Evolutionary conservation across 1,140 invertebrate genomes (phyloP), one percentile per base, ranked within the genome.

Genomic region (Lasioglossum baleicum): DNA sequence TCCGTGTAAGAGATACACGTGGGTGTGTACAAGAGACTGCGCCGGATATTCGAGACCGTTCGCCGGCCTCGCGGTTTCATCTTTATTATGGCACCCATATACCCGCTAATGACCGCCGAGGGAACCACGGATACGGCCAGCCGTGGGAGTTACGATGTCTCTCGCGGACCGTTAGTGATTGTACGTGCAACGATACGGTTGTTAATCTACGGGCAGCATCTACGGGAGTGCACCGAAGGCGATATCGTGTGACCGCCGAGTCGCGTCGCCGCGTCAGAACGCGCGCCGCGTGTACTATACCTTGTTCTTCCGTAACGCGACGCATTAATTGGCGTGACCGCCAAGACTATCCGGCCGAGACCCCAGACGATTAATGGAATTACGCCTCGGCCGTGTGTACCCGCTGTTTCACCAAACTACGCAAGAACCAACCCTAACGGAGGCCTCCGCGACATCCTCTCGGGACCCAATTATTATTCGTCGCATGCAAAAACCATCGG

Each of bases 81-180:
- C 84, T 85, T 85, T 66, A 81, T 86, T 86, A 86, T 82, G 68
- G 84, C 75, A 80, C 80, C 72, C 84, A 82, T 86, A 78, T 78
- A 86, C 81, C 40, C 85, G 63, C 81, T 85, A 86, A 86, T 86
- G 85, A 86, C 85, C 81, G 75, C 69, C 69, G 51, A 75, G 80
- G 35, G 74, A 78, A 58, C 48, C 79, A 64, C 44, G 79, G 83
- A 72, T 75, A 72, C 44, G 35, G 35, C 58, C 20, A 35, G 20
- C 72, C 80, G 83, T 82, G 75, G 71, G 80, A 86, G 80, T 86
- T 86, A 85, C 75, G 75, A 85, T 79, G 75, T 82, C 84, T 80
- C 67, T 51, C 63, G 80, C 68, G 75, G 40, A 85, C 84, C 84
- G 84, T 86, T 86, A 86, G 83, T 61, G 77, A 85, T 85, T 85